Base-by-base conservation (phyloP, 2,797 vertebrate species). In the Florisuga fusca region DNA sequence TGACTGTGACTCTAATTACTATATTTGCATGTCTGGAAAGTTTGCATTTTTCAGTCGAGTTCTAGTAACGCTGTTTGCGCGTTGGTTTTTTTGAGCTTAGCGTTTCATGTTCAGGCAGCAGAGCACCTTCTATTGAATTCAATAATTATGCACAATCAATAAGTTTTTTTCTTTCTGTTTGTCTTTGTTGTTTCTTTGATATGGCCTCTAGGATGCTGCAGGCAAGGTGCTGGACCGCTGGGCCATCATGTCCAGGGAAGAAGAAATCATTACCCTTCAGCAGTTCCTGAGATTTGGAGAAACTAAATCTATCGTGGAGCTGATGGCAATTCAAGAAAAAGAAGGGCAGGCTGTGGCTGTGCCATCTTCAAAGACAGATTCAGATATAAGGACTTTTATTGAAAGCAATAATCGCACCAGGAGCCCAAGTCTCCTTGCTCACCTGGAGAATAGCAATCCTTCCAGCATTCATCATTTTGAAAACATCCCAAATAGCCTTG, bases 301-400 rank as follows among this genome's bases (percentile, higher is more conserved):
- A 98, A 99, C 99, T 84, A 99, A 99, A 98, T 99, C 99, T 96
- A 99, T 99, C 2, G 99, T 99, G 97, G 99, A 99, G 98, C 98
- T 99, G 98, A 99, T 99, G 99, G 99, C 99, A 95, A 99, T 99
- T 98, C 99, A 99, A 98, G 99, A 99, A 98, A 99, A 99, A 97
- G 99, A 99, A 98, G 99, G 99, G 94, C 99, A 99, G 98, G 99
- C 99, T 51, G 99, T 99, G 96, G 99, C 99, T 77, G 99, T 99
- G 95, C 99, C 98, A 43, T 99, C 99, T 93, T 99, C 99, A 97
- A 99, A 99, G 98, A 98, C 98, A 95, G 99, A 99, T 97, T 99
- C 99, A 76, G 99, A 99, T 92, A 99, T 99, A 98, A 99, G 99
- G 98, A 99, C 99, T 98, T 99, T 99, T 97, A 99, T 99, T 96